Conservation (phyloP, 2,888 invertebrate species). For the Mechanitis messenoides region DNA sequence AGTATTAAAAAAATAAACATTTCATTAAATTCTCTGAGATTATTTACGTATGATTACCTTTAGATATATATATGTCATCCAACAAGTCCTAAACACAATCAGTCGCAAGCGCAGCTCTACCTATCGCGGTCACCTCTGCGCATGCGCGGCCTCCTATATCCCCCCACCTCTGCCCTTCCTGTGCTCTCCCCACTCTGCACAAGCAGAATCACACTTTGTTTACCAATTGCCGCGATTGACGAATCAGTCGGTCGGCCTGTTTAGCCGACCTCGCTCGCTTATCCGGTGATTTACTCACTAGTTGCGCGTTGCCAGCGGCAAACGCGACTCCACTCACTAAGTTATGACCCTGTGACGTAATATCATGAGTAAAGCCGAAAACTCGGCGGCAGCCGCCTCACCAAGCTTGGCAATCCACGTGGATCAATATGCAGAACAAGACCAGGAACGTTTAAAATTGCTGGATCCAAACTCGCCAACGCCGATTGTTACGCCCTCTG, state of each 20-base stretch:
- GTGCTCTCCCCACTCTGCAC: slow-evolving; percentile 53
- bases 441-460: slow-evolving; percentile 62
- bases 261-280: slow-evolving; percentile 90
- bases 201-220: slow-evolving; percentile 65
- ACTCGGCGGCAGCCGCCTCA: slow-evolving; percentile 62
- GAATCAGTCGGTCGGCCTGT: slow-evolving; percentile 68
- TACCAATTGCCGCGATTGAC: slow-evolving; percentile 73
- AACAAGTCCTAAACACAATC: slow-evolving; percentile 11
- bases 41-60: slow-evolving; percentile 7
- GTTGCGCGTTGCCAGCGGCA: slow-evolving; percentile 68
- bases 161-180: slow-evolving; percentile 79
- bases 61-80: slow-evolving; percentile 9
- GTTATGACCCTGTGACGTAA: slow-evolving; percentile 72
- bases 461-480: slow-evolving; percentile 53
- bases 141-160: slow-evolving; percentile 89
- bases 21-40: slow-evolving; percentile 1
- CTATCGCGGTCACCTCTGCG: slow-evolving; percentile 81
- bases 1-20: slow-evolving; percentile 5
- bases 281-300: slow-evolving; percentile 74
- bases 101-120: slow-evolving; percentile 82
- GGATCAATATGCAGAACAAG: slow-evolving; percentile 58
- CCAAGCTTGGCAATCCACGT: slow-evolving; percentile 67
- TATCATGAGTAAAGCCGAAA: slow-evolving; percentile 68
- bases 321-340: slow-evolving; percentile 63
- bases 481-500: slow-evolving; percentile 64